Base-by-base conservation (phyloP, 2,113 vertebrate genomes). In the Plotosus lineatus region DNA sequence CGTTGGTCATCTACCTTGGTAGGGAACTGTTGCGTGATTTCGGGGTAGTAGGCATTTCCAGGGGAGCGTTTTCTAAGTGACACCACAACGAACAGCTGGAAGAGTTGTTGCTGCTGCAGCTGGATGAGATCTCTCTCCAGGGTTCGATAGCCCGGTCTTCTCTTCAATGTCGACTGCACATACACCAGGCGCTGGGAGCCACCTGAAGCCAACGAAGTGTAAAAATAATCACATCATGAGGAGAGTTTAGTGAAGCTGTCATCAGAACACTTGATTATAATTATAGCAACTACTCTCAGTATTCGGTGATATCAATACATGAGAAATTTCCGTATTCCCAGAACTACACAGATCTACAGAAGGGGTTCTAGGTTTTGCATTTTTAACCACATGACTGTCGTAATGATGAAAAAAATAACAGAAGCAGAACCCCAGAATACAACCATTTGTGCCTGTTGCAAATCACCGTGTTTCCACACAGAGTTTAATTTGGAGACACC, bases 21-120 rank as follows among this genome's bases (percentile, higher is more conserved):
- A 51, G 98, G 98, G 88, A 98, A 99, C 87, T 98, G 97, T 80
- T 99, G 97, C 3, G 97, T 96, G 86, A 99, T 92, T 86, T 95
- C 95, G 6, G 97, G 98, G 0, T 88, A 88, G 84, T 97, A 99
- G 0, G 85, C 88, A 83, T 89, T 87, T 86, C 93, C 95, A 0
- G 92, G 84, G 0, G 92, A 87, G 33, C 91, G 91, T 92, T 95
- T 98, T 90, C 96, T 92, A 79, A 99, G 91, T 1, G 97, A 98
- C 86, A 99, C 97, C 78, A 99, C 97, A 77, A 98, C 97, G 2
- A 99, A 98, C 46, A 98, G 94, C 89, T 98, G 96, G 75, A 99
- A 97, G 0, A 99, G 95, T 89, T 94, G 92, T 92, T 97, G 96
- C 85, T 98, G 95, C 90, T 98, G 96, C 0, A 97, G 90, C 86